Evolutionary conservation across 23 tunicate species (phyloP).

Genomic region (Botrylloides violaceus): DNA sequence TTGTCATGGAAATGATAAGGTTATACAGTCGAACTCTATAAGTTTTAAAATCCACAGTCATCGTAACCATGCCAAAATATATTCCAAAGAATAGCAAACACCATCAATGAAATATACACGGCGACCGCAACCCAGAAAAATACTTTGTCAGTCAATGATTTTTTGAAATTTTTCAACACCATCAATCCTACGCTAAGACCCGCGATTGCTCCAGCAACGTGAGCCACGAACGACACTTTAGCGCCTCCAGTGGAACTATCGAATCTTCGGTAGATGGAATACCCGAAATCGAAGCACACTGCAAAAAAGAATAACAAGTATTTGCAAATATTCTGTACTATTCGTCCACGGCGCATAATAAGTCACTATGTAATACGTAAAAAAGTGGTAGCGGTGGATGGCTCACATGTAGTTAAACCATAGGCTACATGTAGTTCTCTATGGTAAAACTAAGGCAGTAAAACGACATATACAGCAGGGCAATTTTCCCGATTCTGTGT

Average conservation of each 20-base stretch:
- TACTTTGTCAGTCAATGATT: constrained; percentile 23
- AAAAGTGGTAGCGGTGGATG: too few relatives aligned
- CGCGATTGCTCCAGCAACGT: constrained; percentile 50
- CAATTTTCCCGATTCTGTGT: too few relatives aligned
- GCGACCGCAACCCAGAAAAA: constrained; percentile 33
- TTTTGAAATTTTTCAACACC: constrained; percentile 44
- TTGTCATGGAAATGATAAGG: too few relatives aligned
- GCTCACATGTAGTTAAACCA: too few relatives aligned
- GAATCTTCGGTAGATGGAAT: constrained; percentile 39
- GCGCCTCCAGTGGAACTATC: constrained; percentile 15
- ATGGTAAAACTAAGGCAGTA: too few relatives aligned
- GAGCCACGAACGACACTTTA: constrained; percentile 40
- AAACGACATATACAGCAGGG: too few relatives aligned
- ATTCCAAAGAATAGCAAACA: constrained; percentile 42
- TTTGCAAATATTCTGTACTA: too few relatives aligned
- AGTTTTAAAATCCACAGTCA: neutral
- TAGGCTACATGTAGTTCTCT: too few relatives aligned
- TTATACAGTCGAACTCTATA: too few relatives aligned
- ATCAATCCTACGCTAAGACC: constrained; percentile 45
- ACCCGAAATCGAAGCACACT: constrained; percentile 46
- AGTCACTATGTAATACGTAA: too few relatives aligned
- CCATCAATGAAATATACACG: constrained; percentile 13
- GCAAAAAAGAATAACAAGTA: neutral
- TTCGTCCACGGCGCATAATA: too few relatives aligned
- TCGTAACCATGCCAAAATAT: constrained; percentile 38